phyloP scores from a whole-genome alignment of 2,888 invertebrate genomes.

The Hirtodrosophila histrioides region DNA sequence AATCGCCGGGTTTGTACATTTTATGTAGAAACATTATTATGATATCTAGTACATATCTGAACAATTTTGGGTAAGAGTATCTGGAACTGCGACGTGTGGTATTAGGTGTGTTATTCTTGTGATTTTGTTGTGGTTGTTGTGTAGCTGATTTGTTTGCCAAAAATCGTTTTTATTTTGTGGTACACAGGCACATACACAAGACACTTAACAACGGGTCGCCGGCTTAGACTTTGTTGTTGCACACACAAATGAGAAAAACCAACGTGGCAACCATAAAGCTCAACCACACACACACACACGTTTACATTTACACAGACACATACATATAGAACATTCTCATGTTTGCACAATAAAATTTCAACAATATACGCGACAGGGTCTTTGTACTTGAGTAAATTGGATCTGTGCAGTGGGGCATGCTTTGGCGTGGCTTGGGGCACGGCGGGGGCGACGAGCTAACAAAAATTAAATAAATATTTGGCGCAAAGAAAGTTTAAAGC shows the following conservation, averaged over 20 bases:
- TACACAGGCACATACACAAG: constrained; percentile 39
- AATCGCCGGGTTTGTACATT: no score
- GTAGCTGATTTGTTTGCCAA: constrained; percentile 72
- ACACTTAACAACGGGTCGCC: constrained; percentile 71
- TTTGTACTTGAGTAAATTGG: constrained; percentile 80
- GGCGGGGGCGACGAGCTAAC: constrained; percentile 28
- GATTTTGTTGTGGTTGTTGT: constrained; percentile 45
- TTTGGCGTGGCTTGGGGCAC: not conserved
- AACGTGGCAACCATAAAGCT: constrained; percentile 77
- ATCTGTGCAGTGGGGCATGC: constrained; percentile 65
- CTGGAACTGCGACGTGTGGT: constrained; percentile 23
- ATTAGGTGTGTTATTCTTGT: constrained; percentile 7
- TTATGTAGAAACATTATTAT: no score
- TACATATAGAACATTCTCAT: constrained; percentile 58
- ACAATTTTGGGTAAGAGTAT: constrained; percentile 51
- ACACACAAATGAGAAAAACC: constrained; percentile 61
- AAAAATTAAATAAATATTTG: constrained; percentile 78
- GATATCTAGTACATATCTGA: no score
- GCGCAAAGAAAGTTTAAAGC: constrained; percentile 61
- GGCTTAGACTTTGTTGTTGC: constrained; percentile 50
- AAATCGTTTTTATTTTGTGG: constrained; percentile 73
- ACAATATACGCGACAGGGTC: constrained; percentile 78
- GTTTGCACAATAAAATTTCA: constrained; percentile 79
- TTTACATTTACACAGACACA: constrained; percentile 15
- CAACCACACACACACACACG: constrained; percentile 25